A percentile compares a stretch with the other conserved stretches of the same genome.
Evolutionary conservation across 2,113 vertebrate species (phyloP).

Genomic region (Scopus umbretta): DNA sequence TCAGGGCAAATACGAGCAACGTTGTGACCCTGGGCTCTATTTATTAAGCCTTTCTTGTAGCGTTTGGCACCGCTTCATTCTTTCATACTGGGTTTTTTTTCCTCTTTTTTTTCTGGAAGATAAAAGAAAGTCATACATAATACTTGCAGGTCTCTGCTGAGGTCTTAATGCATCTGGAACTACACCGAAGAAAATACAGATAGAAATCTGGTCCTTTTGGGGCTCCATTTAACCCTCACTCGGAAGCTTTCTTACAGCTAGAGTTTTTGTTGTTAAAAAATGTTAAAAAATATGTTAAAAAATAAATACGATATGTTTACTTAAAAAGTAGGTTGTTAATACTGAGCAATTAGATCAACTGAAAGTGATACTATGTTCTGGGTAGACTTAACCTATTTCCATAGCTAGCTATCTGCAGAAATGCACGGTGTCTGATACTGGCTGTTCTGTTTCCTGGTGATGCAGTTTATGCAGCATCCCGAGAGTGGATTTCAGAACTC

Average conservation of each 20-base stretch:
- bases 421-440: background rate
- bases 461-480: background rate
- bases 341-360: background rate
- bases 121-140: constrained; percentile 35
- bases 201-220: background rate
- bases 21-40: constrained; percentile 57
- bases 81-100: background rate
- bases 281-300: too few relatives aligned
- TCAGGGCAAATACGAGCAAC: constrained; percentile 67
- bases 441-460: constrained; percentile 19
- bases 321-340: background rate
- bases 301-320: background rate
- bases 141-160: constrained; percentile 9
- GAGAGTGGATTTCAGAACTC: constrained; percentile 26
- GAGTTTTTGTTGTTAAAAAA: background rate
- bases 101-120: background rate
- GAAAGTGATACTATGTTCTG: background rate
- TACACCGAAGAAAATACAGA: background rate
- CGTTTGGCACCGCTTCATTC: constrained; percentile 26
- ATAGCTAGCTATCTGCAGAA: background rate
- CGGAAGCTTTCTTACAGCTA: background rate
- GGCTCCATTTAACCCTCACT: background rate
- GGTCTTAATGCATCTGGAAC: constrained; percentile 1
- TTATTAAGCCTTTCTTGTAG: constrained; percentile 55
- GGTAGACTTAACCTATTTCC: background rate